Evolutionary conservation across 2,113 vertebrate genomes (phyloP).

Genomic region (Epinephelus cyanopodus): DNA sequence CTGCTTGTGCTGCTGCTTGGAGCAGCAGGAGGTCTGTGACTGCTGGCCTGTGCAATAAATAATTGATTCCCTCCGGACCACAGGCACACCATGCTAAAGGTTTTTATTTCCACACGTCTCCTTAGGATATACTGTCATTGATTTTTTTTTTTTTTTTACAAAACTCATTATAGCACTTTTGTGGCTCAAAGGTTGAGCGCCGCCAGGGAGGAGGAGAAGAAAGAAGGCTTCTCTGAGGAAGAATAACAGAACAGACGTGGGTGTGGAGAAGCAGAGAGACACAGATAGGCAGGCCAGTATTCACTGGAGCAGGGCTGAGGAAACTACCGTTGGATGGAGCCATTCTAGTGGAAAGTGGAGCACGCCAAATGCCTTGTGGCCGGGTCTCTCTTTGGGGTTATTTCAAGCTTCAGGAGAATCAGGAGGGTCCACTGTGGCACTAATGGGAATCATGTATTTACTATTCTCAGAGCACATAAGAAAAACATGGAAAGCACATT

Average conservation of each 20-base stretch:
- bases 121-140: constrained; percentile 61
- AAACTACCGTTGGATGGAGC: constrained; percentile 50
- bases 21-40: constrained; percentile 51
- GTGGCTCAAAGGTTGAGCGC: constrained; percentile 42
- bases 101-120: constrained; percentile 65
- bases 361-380: constrained; percentile 36
- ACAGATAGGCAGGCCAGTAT: constrained; percentile 2
- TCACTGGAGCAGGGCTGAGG: constrained; percentile 43
- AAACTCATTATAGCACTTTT: constrained; percentile 52
- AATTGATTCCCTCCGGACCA: constrained; percentile 76
- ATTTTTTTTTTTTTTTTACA: constrained; percentile 62
- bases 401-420: constrained; percentile 33
- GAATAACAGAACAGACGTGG: constrained; percentile 13
- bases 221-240: constrained; percentile 12
- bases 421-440: background rate
- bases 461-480: background rate
- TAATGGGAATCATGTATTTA: constrained; percentile 10
- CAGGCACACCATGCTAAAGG: constrained; percentile 64
- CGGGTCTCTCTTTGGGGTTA: constrained; percentile 42
- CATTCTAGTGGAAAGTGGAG: constrained; percentile 58
- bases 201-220: constrained; percentile 3
- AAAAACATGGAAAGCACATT: constrained; percentile 22
- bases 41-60: constrained; percentile 69
- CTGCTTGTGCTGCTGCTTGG: constrained; percentile 17
- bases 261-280: constrained; percentile 21